Conservation (phyloP, 2,888 invertebrate species). For the Brenthis ino region DNA sequence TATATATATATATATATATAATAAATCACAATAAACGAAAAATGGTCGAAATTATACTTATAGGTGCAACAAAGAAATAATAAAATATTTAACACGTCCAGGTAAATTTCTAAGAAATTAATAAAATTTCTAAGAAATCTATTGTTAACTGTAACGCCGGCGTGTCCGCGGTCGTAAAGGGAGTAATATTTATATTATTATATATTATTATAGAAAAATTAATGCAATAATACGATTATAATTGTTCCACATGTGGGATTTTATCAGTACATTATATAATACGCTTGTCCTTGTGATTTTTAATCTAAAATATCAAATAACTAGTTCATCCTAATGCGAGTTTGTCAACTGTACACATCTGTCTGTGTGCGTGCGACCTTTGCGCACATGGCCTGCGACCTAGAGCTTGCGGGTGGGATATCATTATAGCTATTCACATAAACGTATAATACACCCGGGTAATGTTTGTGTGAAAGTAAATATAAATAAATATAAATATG, state of each 20-base stretch:
- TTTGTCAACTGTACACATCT: constrained; percentile 43
- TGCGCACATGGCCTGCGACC: constrained; percentile 60
- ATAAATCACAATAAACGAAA: too few relatives aligned
- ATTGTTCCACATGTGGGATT: constrained; percentile 9
- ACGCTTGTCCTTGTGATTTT: background rate
- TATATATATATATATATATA: too few relatives aligned
- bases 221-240: background rate
- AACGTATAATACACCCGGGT: constrained; percentile 24
- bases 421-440: constrained; percentile 52
- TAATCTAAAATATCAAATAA: background rate
- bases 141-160: too few relatives aligned
- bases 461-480: background rate
- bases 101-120: too few relatives aligned
- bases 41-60: too few relatives aligned
- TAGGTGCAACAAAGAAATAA: too few relatives aligned
- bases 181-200: too few relatives aligned
- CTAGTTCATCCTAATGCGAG: background rate
- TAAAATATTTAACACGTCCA: too few relatives aligned
- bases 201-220: too few relatives aligned
- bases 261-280: constrained; percentile 8
- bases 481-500: too few relatives aligned
- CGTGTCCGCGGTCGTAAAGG: too few relatives aligned
- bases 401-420: constrained; percentile 59
- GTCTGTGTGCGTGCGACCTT: constrained; percentile 58
- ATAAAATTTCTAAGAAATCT: too few relatives aligned